Conservation (phyloP, 2,113 vertebrate genomes). For the Chloebia gouldiae region DNA sequence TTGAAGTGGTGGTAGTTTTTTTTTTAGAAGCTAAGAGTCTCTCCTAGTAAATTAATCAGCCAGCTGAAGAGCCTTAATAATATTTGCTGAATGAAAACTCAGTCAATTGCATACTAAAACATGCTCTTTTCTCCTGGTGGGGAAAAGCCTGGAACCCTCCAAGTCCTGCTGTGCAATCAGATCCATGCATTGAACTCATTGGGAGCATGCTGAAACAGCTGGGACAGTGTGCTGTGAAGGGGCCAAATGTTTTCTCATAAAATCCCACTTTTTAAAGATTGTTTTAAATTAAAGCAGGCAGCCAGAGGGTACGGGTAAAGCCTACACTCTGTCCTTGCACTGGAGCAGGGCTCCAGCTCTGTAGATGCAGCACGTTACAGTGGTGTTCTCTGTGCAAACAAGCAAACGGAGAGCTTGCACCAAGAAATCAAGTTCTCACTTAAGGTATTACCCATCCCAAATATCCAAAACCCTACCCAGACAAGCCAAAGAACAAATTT, state of each 20-base stretch:
- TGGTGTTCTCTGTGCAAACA: rapidly evolving
- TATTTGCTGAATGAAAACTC: constrained; percentile 58
- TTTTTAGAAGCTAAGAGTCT: constrained; percentile 16
- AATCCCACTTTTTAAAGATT: rapidly evolving
- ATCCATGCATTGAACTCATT: not conserved
- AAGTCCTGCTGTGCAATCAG: not conserved
- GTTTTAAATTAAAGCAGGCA: not conserved
- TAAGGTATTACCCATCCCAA: not conserved
- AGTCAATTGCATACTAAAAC: constrained; percentile 27
- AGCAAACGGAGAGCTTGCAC: not conserved
- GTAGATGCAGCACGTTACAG: not conserved
- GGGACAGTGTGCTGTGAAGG: not conserved
- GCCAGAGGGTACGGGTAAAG: rapidly evolving
- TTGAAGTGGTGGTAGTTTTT: not conserved
- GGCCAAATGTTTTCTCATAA: not conserved
- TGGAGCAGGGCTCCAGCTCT: not conserved
- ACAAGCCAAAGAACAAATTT: not conserved
- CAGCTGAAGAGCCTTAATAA: constrained; percentile 20
- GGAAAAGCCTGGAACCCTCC: not conserved
- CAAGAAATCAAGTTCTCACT: rapidly evolving
- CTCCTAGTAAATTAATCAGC: constrained; percentile 56
- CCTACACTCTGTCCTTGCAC: not conserved
- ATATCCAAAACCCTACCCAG: rapidly evolving
- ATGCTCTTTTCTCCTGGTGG: not conserved
- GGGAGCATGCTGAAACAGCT: not conserved